Conservation (phyloP, 2,888 invertebrate species). For the Ferdinandea cuprea region DNA sequence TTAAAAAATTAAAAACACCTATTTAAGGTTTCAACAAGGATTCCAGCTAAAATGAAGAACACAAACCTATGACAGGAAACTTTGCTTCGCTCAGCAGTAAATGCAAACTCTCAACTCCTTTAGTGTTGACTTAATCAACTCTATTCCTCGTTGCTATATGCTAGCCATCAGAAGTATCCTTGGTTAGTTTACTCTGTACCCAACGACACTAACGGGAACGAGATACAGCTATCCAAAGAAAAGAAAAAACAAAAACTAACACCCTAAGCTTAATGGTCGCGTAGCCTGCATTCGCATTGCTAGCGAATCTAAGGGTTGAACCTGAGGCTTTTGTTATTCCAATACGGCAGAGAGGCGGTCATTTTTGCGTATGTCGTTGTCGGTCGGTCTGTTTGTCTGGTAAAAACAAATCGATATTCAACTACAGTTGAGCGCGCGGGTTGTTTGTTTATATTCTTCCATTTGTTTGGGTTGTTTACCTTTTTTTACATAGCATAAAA, state of each 20-base stretch:
- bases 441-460: conserved; percentile 45
- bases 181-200: conserved; percentile 49
- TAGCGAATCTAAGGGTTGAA: conserved; percentile 30
- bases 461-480: background rate
- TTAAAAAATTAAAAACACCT: background rate
- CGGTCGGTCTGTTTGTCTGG: conserved; percentile 14
- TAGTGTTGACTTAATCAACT: conserved; percentile 58
- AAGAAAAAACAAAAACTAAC: conserved; percentile 51
- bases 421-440: conserved; percentile 25
- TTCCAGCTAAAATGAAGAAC: conserved; percentile 11
- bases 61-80: background rate
- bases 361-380: too few species aligned
- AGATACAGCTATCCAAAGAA: conserved; percentile 37
- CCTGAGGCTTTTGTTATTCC: conserved; percentile 47
- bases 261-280: conserved; percentile 56
- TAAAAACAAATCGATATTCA: conserved; percentile 51
- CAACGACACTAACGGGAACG: conserved; percentile 27
- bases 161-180: conserved; percentile 4
- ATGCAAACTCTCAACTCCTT: conserved; percentile 64
- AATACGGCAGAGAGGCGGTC: background rate
- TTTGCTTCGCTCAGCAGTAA: conserved; percentile 28
- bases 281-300: conserved; percentile 36
- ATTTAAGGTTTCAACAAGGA: conserved; percentile 23
- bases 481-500: conserved; percentile 19
- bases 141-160: background rate